phyloP scores from a whole-genome alignment of 1,140 invertebrate genomes.

The Pachypeltis micranthus region DNA sequence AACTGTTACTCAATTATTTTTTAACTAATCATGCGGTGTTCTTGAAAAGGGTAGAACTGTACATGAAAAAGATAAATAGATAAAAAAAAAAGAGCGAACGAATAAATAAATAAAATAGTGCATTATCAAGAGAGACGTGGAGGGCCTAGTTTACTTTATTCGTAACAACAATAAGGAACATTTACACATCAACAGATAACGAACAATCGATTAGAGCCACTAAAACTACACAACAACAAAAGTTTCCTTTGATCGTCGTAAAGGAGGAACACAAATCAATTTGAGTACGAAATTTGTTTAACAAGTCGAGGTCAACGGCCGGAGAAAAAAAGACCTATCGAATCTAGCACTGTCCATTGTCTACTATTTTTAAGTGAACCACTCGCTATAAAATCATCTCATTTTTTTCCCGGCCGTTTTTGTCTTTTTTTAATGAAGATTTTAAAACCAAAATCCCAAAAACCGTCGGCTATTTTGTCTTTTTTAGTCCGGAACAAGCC shows the following conservation, averaged over 20 bases:
- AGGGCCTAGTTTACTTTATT: no score
- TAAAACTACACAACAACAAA: constrained; percentile 1
- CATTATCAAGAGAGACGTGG: neutral
- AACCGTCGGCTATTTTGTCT: neutral
- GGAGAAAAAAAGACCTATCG: constrained; percentile 16
- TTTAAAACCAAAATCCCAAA: neutral
- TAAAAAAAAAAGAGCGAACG: neutral
- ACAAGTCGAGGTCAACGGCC: constrained; percentile 19
- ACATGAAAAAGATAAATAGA: no score
- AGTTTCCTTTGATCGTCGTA: neutral
- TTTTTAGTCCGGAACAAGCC: neutral
- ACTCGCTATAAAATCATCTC: constrained; percentile 1
- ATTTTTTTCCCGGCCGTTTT: constrained; percentile 16
- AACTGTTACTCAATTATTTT: no score
- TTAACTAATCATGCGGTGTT: no score
- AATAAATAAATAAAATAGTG: neutral
- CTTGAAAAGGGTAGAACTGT: no score
- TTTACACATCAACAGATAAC: neutral
- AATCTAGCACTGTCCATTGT: constrained; percentile 24
- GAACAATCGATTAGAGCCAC: neutral
- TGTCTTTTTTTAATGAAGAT: neutral
- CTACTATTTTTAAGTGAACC: constrained; percentile 16
- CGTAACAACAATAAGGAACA: neutral
- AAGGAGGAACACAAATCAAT: neutral
- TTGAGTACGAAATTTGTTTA: no score